phyloP scores from a whole-genome alignment of 2,888 invertebrate species.

The Villa cingulata region DNA sequence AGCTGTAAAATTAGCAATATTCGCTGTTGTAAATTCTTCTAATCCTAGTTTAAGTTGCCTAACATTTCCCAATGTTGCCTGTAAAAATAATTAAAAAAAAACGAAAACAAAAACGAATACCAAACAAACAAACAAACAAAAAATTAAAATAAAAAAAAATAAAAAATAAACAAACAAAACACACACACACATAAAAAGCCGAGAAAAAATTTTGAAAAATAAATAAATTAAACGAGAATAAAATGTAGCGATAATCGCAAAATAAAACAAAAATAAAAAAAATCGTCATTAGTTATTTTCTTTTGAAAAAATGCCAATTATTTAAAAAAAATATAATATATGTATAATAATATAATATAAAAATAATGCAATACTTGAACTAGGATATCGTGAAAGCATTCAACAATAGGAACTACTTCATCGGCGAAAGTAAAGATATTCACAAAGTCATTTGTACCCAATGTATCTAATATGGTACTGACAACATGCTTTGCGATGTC shows the following conservation, averaged over 20 bases:
- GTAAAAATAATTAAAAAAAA: not conserved
- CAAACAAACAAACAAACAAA: not conserved
- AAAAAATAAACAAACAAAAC: not conserved
- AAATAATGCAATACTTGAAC: slow-evolving; percentile 56
- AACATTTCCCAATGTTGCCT: slow-evolving; percentile 77
- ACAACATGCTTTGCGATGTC: slow-evolving; percentile 84
- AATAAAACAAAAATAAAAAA: slow-evolving; percentile 1
- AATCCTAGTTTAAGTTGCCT: slow-evolving; percentile 70
- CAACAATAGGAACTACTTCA: slow-evolving; percentile 64
- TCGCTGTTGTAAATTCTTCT: slow-evolving; percentile 62
- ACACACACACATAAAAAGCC: too few species aligned
- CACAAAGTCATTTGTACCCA: slow-evolving; percentile 96
- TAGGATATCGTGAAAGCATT: slow-evolving; percentile 77
- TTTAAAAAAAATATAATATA: slow-evolving; percentile 2
- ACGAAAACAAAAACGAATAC: not conserved
- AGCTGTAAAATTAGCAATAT: slow-evolving; percentile 87
- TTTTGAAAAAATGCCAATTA: not conserved
- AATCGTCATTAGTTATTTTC: not conserved
- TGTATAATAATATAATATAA: not conserved
- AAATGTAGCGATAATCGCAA: too few species aligned
- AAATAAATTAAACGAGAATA: not conserved
- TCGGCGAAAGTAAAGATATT: slow-evolving; percentile 89
- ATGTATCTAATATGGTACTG: slow-evolving; percentile 82
- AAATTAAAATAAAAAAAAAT: too few species aligned
- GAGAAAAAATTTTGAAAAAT: too few species aligned